Base-by-base conservation (phyloP, 2,797 vertebrate species). In the Naso thynnoides region DNA sequence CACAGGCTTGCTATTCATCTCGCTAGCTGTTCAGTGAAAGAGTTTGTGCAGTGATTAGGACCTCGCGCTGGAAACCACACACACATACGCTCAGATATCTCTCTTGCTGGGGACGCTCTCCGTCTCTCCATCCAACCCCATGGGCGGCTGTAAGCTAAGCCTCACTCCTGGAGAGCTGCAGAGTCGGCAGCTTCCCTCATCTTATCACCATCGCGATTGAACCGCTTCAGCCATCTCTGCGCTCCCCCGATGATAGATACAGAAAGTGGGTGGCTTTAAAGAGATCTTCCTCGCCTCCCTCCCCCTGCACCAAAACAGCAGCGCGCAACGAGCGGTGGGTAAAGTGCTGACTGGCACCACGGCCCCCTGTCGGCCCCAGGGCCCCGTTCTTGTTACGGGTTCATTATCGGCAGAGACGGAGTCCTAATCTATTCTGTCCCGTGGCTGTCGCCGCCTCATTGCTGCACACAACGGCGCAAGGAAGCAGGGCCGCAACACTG, bases 181-280 rank as follows among this genome's bases (percentile, higher is more conserved):
- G 84, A 74, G 78, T 89, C 72, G 78, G 86, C 90, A 90, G 84
- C 88, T 88, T 90, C 79, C 79, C 76, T 71, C 87, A 73, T 88
- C 91, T 92, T 89, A 91, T 91, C 91, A 44, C 78, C 82, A 86
- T 91, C 88, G 86, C 72, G 88, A 91, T 88, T 91, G 86, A 83
- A 86, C 67, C 86, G 47, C 74, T 86, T 83, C 78, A 83, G 83
- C 85, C 85, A 50, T 82, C 76, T 65, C 87, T 26, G 57, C 53
- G 26, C 75, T 71, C 81, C 80, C 81, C 79, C 27, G 85, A 90
- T 88, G 85, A 72, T 78, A 87, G 87, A 91, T 84, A 86, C 85
- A 78, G 86, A 83, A 82, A 87, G 81, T 56, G 77, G 73, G 82
- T 79, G 83, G 79, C 80, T 88, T 91, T 90, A 86, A 88, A 87